A percentile compares a stretch with the other conserved stretches of the same genome.
Evolutionary conservation across 2,888 invertebrate genomes (phyloP).

Genomic region (Papilio protenor): DNA sequence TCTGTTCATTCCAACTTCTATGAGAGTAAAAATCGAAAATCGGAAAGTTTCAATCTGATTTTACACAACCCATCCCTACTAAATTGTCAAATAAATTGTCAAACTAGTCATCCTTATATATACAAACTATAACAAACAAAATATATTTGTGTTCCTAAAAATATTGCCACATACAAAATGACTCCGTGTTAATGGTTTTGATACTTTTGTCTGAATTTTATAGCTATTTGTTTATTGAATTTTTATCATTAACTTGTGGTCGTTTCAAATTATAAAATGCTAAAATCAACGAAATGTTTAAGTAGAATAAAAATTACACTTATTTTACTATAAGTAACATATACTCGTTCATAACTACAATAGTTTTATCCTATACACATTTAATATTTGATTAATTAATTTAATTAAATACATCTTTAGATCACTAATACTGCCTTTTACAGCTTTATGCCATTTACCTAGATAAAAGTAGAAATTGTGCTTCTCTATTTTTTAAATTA

Average conservation of each 20-base stretch:
- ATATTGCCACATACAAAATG: not conserved
- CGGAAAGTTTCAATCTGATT: too few species aligned
- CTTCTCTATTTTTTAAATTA: not conserved
- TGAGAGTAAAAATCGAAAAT: too few species aligned
- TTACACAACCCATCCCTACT: too few species aligned
- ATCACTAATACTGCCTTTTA: constrained; percentile 1
- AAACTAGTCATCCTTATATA: too few species aligned
- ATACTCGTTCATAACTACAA: too few species aligned
- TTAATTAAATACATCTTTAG: not conserved
- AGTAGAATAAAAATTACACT: not conserved
- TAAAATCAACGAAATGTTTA: not conserved
- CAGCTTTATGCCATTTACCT: not conserved
- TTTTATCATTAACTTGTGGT: not conserved
- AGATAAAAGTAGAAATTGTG: not conserved
- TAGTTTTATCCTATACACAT: not conserved
- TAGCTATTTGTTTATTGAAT: not conserved
- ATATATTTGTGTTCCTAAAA: not conserved
- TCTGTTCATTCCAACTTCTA: too few species aligned
- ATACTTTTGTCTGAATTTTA: not conserved
- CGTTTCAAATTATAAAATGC: not conserved
- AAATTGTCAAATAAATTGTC: too few species aligned
- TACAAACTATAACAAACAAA: not conserved
- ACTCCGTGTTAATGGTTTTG: not conserved
- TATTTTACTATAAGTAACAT: not conserved
- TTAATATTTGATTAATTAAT: not conserved